phyloP scores from a whole-genome alignment of 2,888 invertebrate species.

The Diarsia rubi region DNA sequence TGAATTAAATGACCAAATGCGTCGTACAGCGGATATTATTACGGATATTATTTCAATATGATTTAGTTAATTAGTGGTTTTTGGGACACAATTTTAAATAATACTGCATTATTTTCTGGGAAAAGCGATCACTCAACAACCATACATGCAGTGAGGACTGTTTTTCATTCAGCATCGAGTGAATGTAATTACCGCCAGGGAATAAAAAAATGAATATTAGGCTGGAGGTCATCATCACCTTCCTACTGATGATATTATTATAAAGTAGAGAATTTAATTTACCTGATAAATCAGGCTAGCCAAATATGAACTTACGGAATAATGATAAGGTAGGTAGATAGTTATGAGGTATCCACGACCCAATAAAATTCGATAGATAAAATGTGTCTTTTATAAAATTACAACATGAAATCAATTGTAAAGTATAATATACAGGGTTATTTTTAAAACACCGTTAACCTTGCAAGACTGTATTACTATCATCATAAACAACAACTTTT shows the following conservation, averaged over 20 bases:
- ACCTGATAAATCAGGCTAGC: too few species aligned
- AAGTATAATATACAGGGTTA: too few species aligned
- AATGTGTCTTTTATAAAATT: too few species aligned
- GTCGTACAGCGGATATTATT: background rate
- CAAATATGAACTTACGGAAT: background rate
- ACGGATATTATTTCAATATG: constrained; percentile 34
- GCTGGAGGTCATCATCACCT: background rate
- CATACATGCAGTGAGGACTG: background rate
- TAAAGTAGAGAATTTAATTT: too few species aligned
- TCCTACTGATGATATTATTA: too few species aligned
- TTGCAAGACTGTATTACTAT: too few species aligned
- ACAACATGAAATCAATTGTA: too few species aligned
- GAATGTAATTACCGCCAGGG: background rate
- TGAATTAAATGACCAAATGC: constrained; percentile 50
- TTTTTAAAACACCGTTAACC: too few species aligned
- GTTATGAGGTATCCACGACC: too few species aligned
- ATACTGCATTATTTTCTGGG: background rate
- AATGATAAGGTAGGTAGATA: background rate
- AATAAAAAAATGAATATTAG: background rate
- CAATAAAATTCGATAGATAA: too few species aligned
- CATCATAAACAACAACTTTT: too few species aligned
- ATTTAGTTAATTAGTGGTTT: constrained; percentile 36
- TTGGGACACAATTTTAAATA: background rate
- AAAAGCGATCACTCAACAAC: background rate
- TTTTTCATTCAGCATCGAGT: background rate